These are phyloP conservation scores for Tupaia chinensis DNA, from an alignment of 2,113 vertebrate species.

Conservation along the genomic window DNA sequence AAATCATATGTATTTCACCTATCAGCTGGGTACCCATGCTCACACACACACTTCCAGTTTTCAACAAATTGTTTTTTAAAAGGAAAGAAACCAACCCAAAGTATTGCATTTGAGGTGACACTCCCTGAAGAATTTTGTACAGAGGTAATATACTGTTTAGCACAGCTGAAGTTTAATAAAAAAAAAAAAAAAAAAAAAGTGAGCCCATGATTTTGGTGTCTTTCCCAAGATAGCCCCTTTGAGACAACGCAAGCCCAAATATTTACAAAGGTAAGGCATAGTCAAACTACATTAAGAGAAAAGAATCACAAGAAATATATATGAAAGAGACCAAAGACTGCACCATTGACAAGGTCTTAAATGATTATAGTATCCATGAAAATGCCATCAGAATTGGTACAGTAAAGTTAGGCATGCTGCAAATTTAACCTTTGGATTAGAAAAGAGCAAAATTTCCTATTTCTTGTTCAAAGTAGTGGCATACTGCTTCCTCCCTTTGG, in stretches of 20 bases:
- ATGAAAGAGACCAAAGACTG: slow-evolving; percentile 73
- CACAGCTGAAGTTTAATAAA: slow-evolving; percentile 84
- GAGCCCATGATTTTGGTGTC: slow-evolving; percentile 86
- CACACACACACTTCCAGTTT: slow-evolving; percentile 90
- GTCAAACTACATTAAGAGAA: slow-evolving; percentile 80
- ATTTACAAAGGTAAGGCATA: slow-evolving; percentile 90
- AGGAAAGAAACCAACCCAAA: slow-evolving; percentile 85
- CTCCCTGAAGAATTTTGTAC: slow-evolving; percentile 95
- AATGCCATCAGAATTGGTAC: slow-evolving; percentile 78
- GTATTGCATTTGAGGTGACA: slow-evolving; percentile 93
- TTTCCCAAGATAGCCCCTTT: slow-evolving; percentile 84
- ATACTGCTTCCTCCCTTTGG: slow-evolving; percentile 80
- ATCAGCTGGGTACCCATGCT: slow-evolving; percentile 83
- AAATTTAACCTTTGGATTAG: slow-evolving; percentile 84
- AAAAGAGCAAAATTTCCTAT: slow-evolving; percentile 68
- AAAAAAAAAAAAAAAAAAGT: slow-evolving; percentile 79
- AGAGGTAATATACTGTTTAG: slow-evolving; percentile 90
- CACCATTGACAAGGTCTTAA: slow-evolving; percentile 81
- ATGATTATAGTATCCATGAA: slow-evolving; percentile 76
- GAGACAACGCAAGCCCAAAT: slow-evolving; percentile 81
- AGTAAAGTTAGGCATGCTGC: slow-evolving; percentile 85
- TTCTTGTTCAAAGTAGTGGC: slow-evolving; percentile 76
- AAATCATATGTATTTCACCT: slow-evolving; percentile 86
- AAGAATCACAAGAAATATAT: slow-evolving; percentile 77
- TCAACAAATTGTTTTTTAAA: slow-evolving; percentile 75